A percentile compares a stretch with the other conserved stretches of the same genome.
Conservation (phyloP, 2,888 invertebrate genomes). For the Apotomis turbidana region DNA sequence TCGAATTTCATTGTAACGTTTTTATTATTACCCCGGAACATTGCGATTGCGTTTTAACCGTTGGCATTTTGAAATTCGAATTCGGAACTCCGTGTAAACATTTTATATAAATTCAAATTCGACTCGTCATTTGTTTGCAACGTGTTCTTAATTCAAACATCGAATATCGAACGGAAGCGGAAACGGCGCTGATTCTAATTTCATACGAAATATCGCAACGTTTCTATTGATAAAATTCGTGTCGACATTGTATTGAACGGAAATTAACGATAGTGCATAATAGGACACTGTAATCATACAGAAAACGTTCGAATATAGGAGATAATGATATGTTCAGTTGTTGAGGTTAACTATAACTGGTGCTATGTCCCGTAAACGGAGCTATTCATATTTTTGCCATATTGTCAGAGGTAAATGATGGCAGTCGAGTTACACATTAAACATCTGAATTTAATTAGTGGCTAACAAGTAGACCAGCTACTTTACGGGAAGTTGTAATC, state of each 20-base stretch:
- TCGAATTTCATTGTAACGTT: not conserved
- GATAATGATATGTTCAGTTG: slow-evolving; percentile 32
- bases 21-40: slow-evolving; percentile 1
- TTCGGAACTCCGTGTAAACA: not conserved
- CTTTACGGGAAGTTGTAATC: too few species aligned
- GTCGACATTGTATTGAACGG: slow-evolving; percentile 78
- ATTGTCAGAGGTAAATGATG: not conserved
- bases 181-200: slow-evolving; percentile 83
- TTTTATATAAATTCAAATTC: slow-evolving; percentile 13
- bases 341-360: slow-evolving; percentile 12
- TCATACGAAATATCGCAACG: slow-evolving; percentile 80
- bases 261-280: slow-evolving; percentile 78
- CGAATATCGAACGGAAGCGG: slow-evolving; percentile 83
- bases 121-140: slow-evolving; percentile 64
- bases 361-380: slow-evolving; percentile 8
- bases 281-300: slow-evolving; percentile 55
- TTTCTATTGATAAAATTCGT: slow-evolving; percentile 80
- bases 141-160: slow-evolving; percentile 77
- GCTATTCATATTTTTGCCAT: slow-evolving; percentile 14
- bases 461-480: not conserved
- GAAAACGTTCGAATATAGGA: slow-evolving; percentile 25
- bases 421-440: not conserved
- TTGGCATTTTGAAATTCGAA: slow-evolving; percentile 6
- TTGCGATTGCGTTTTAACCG: not conserved
- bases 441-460: not conserved